Percentiles rank a stretch among this genome's conserved stretches.
phyloP scores from a whole-genome alignment of 1,140 invertebrate genomes.

The Zaprionus davidi region DNA sequence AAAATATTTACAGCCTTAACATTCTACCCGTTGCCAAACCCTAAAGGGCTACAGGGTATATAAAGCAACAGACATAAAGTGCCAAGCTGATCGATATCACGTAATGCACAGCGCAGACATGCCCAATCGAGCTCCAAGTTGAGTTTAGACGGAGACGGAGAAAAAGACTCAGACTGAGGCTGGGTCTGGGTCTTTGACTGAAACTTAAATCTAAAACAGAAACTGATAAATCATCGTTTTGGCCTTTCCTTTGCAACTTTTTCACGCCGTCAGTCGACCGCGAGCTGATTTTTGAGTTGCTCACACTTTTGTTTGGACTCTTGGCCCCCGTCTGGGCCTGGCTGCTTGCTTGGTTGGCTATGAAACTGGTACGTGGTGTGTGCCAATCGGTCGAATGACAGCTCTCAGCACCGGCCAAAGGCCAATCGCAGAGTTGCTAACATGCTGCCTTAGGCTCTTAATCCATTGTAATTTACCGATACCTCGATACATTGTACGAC shows the following conservation, averaged over 20 bases:
- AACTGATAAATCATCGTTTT: slow-evolving; percentile 59
- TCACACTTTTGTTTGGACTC: slow-evolving; percentile 23
- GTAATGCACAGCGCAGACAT: slow-evolving; percentile 31
- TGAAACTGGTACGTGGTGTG: slow-evolving; percentile 31
- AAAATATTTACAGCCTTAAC: neutral
- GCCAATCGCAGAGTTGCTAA: slow-evolving; percentile 20
- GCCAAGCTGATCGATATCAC: slow-evolving; percentile 63
- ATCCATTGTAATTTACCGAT: slow-evolving; percentile 8
- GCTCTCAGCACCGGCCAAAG: slow-evolving; percentile 20
- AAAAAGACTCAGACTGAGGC: neutral
- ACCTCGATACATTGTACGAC: neutral
- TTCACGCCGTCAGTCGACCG: slow-evolving; percentile 30
- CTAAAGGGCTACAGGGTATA: neutral
- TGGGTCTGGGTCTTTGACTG: neutral
- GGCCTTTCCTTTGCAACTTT: slow-evolving; percentile 49
- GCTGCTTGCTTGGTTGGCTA: neutral
- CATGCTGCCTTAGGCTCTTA: slow-evolving; percentile 6
- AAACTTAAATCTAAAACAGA: slow-evolving; percentile 6
- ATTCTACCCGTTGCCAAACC: neutral
- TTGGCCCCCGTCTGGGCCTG: slow-evolving; percentile 4
- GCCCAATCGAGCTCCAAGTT: neutral
- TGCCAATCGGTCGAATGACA: slow-evolving; percentile 37
- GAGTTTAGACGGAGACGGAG: neutral
- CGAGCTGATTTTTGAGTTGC: slow-evolving; percentile 17
- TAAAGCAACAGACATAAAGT: slow-evolving; percentile 2